Base-by-base conservation (phyloP, 1,140 invertebrate genomes). In the Papilio machaon region DNA sequence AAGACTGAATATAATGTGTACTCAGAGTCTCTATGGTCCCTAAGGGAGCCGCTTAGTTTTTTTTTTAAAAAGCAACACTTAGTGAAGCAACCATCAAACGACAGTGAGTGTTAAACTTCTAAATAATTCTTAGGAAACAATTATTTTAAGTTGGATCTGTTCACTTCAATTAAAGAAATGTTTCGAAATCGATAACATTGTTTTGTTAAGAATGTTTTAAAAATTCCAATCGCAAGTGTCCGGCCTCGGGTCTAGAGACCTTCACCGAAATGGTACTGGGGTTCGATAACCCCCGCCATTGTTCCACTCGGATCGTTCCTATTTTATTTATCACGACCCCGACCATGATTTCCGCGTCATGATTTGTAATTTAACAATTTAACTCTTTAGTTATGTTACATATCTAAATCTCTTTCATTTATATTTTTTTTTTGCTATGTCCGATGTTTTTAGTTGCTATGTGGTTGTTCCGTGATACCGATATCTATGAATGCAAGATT, bases 221-320 rank as follows among this genome's bases (percentile, higher is more conserved):
- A 81, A 83, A 83, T 78, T 85, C 60, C 52, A 67, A 79, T 67
- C 43, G 77, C 58, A 79, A 64, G 74, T 64, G 60, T 70, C 30
- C 86, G 89, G 88, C 92, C 92, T 93, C 92, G 90, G 78, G 52
- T 90, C 89, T 90, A 88, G 89, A 88, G 89, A 93, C 92, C 92
- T 94, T 94, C 92, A 90, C 91, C 90, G 79, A 94, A 94, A 94
- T 94, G 92, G 89, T 92, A 93, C 84, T 88, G 83, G 77, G 87
- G 92, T 89, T 90, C 92, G 87, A 90, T 90, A 89, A 92, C 92
- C 91, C 89, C 76, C 75, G 76, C 86, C 88, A 92, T 94, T 94
- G 93, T 94, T 93, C 87, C 83, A 83, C 81, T 85, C 88, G 88
- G 86, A 92, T 90, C 88, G 91, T 88, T 92, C 89, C 89, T 88